Conservation (phyloP, 2,113 vertebrate species). For the Myotis brandtii region DNA sequence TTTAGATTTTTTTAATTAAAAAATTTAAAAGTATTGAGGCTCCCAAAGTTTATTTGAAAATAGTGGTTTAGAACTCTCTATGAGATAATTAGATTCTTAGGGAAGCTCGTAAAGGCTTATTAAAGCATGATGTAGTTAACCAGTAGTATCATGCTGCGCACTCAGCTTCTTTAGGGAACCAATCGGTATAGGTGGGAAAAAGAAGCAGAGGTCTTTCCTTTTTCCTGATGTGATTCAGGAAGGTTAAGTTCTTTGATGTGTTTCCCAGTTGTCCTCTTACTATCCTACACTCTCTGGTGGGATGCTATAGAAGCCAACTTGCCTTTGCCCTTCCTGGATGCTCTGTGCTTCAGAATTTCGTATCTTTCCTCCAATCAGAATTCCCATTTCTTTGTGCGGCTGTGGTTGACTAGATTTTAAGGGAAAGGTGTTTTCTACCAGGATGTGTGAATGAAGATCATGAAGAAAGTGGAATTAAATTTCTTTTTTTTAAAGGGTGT, state of each 20-base stretch:
- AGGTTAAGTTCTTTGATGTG: neutral
- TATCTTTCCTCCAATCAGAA: slow-evolving; percentile 23
- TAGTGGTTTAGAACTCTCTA: slow-evolving; percentile 60
- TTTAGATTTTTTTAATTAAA: slow-evolving; percentile 63
- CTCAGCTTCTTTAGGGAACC: slow-evolving; percentile 31
- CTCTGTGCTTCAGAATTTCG: neutral
- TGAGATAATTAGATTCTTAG: slow-evolving; percentile 56
- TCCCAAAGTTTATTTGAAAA: slow-evolving; percentile 69
- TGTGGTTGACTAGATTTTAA: slow-evolving; percentile 29
- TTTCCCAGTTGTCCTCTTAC: neutral
- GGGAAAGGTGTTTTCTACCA: slow-evolving; percentile 10
- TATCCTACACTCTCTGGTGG: neutral
- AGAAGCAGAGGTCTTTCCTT: slow-evolving; percentile 35
- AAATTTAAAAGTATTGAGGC: slow-evolving; percentile 27
- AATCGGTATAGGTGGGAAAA: neutral
- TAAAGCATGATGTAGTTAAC: slow-evolving; percentile 45
- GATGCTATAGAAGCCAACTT: neutral
- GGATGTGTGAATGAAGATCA: neutral
- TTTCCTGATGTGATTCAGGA: slow-evolving; percentile 18
- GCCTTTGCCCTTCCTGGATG: neutral
- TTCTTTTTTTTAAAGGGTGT: neutral
- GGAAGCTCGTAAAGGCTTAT: slow-evolving; percentile 55
- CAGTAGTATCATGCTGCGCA: neutral
- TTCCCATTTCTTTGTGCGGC: neutral
- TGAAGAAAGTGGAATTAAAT: slow-evolving; percentile 6